phyloP scores from a whole-genome alignment of 2,888 invertebrate genomes.

The Clepsis dumicolana region DNA sequence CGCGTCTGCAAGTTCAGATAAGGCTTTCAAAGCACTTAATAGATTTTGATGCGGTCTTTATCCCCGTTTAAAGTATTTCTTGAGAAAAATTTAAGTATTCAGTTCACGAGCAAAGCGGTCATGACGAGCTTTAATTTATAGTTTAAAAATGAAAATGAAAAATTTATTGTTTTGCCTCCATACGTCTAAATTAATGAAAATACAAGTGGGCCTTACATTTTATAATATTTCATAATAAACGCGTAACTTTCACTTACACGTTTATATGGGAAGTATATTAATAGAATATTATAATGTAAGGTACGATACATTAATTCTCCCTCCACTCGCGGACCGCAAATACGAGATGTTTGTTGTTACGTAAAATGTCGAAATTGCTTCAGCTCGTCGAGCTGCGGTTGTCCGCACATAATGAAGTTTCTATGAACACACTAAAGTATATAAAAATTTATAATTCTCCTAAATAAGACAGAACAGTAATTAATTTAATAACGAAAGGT shows the following conservation, averaged over 20 bases:
- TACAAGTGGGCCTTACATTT: not conserved
- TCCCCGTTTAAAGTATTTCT: not conserved
- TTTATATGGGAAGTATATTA: not conserved
- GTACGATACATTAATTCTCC: conserved; percentile 2
- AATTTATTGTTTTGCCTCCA: not conserved
- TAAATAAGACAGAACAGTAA: not conserved
- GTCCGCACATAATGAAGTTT: conserved; percentile 6
- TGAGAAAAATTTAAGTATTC: not conserved
- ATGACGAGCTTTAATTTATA: not conserved
- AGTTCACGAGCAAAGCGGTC: not conserved
- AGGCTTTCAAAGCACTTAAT: not conserved
- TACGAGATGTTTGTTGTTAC: conserved; percentile 16
- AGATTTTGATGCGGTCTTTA: conserved; percentile 7
- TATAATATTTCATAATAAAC: not conserved
- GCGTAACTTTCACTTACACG: not conserved
- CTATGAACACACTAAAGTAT: conserved; percentile 4
- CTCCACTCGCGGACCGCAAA: not conserved
- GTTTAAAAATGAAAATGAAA: not conserved
- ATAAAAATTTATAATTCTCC: not conserved
- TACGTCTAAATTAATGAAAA: not conserved
- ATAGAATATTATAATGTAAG: not conserved
- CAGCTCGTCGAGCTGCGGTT: conserved; percentile 2
- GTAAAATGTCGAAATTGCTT: conserved; percentile 10
- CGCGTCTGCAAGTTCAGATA: not conserved
- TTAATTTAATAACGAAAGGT: not conserved